These are phyloP conservation scores for Ophion slaviceki DNA, from an alignment of 2,888 invertebrate genomes.

Conservation along the genomic window DNA sequence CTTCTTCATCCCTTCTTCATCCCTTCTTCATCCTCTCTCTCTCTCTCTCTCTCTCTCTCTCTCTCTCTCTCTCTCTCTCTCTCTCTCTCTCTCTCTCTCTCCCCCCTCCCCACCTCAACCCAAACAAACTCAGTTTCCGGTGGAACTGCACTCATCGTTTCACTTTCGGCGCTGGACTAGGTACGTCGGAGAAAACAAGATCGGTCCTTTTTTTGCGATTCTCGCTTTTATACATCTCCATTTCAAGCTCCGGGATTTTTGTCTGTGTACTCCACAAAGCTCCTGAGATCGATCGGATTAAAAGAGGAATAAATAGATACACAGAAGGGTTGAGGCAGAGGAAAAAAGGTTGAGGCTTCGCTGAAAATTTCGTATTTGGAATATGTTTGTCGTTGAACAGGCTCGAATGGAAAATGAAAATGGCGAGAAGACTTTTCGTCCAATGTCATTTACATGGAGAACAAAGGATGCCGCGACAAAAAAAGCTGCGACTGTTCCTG, in stretches of 20 bases:
- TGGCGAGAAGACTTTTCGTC: background rate
- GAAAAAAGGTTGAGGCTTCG: background rate
- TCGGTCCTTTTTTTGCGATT: constrained; percentile 18
- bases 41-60: constrained; percentile 10
- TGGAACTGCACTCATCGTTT: constrained; percentile 40
- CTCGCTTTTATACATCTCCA: constrained; percentile 9
- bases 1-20: background rate
- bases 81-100: background rate
- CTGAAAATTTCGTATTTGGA: background rate
- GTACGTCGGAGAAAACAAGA: constrained; percentile 46
- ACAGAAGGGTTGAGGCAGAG: background rate
- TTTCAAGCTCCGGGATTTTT: background rate
- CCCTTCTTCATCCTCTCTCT: background rate
- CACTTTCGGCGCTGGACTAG: constrained; percentile 30
- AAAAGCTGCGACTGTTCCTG: constrained; percentile 24
- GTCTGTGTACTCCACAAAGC: background rate
- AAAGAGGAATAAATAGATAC: background rate
- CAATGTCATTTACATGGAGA: constrained; percentile 44
- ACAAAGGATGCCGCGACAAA: constrained; percentile 28
- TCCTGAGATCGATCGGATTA: background rate
- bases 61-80: background rate
- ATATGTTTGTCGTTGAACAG: background rate
- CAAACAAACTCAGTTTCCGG: no score
- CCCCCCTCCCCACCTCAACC: no score
- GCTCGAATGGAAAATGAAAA: constrained; percentile 26